Evolutionary conservation across 2,888 invertebrate genomes (phyloP), one percentile per base, ranked within the genome.

Genomic region (Eledona agricola): DNA sequence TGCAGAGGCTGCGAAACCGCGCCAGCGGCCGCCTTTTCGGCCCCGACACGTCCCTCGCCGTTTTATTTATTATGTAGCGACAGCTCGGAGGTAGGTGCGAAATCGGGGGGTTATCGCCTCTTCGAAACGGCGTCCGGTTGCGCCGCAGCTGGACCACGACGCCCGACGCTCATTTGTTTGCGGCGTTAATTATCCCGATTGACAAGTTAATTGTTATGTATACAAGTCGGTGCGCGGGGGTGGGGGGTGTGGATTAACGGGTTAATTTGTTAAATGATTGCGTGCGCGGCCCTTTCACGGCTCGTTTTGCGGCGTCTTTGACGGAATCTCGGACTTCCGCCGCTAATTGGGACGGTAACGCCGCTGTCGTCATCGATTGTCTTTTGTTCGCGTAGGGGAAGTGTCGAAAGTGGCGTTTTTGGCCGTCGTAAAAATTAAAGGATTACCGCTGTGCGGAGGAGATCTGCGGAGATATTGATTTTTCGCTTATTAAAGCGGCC

Each of bases 131-230:
- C 11, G 22, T 4, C 13, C 11, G 10, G 37, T 10, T 11, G 10
- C 26, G 9, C 3, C 3, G 43, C 32, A 2, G n/a, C 16, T 22
- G 37, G 29, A 29, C 37, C 29, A 13, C 20, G 49, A 28, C 35
- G 25, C 38, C 28, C 15, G 51, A 42, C 42, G 51, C 35, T 43
- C 42, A 35, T 49, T 54, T 37, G 34, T 46, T 52, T 52, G 34
- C 55, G 55, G 51, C 57, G 59, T 58, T 69, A 66, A 71, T 68
- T 69, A 62, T 42, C 58, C 38, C 62, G 66, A 70, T 69, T 69
- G 70, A 69, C 69, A 71, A 63, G 66, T 67, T 70, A 71, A 73
- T 72, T 72, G 67, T 64, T 69, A 63, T 72, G 71, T 72, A 70
- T 68, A 72, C 71, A 71, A 64, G 53, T 56, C 56, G 52, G 55